Base-by-base conservation (phyloP, 2,113 vertebrate genomes). In the Bubo bubo region DNA sequence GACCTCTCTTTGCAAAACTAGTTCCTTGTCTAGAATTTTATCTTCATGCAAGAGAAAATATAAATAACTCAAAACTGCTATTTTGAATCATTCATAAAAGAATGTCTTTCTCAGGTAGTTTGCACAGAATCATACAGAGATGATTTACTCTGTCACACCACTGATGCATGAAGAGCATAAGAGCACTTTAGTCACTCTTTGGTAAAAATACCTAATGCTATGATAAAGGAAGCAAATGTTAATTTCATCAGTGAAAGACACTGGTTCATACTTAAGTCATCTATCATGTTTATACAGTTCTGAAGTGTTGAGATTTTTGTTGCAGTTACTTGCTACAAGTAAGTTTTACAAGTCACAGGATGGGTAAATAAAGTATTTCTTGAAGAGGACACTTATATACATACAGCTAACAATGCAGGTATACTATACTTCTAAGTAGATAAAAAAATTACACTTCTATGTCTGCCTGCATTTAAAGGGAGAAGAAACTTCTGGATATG, bases 91-190 rank as follows among this genome's bases (percentile, higher is more conserved):
- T 52, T 90, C 18, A 52, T 56, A 64, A 34, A 30, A 79, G 5
- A 50, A 95, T 10, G 45, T 39, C 45, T 43, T 72, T 76, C 50
- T 67, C 49, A 50, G 32, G 32, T 30, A 73, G 50, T 84, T 79
- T 68, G 62, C 32, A 41, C 8, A 80, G 43, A 81, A 71, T 12
- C 43, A 75, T 8, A 47, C 6, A 55, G 56, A 94, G 79, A 97
- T 53, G 52, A 96, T 95, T 71, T 81, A 52, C 32, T 71, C 23
- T 93, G 93, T 79, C 95, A 96, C 66, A 80, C 37, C 55, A 92
- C 1, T 82, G 70, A 95, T 70, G 92, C 74, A 60, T 95, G 88
- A 96, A 94, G 52, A 93, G 43, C 2, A 0, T 45, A 75, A 63
- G 21, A 86, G 80, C 70, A 82, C 73, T 95, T 88, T 5, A 79